phyloP scores from a whole-genome alignment of 1,140 invertebrate species.

The Cataglyphis hispanica region DNA sequence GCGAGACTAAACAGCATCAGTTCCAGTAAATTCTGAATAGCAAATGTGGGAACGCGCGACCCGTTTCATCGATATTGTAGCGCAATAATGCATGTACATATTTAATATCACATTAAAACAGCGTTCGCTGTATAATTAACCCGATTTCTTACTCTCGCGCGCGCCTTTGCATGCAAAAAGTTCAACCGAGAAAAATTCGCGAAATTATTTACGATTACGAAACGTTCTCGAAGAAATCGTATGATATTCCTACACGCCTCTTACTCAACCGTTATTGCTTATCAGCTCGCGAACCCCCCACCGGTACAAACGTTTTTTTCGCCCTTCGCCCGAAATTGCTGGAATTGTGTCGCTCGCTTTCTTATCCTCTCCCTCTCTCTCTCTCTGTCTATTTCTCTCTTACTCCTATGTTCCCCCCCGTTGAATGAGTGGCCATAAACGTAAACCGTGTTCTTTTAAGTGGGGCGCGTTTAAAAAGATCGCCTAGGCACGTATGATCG shows the following conservation, averaged over 20 bases:
- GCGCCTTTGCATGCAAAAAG: constrained; percentile 45
- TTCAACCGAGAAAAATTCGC: constrained; percentile 57
- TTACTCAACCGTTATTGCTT: constrained; percentile 80
- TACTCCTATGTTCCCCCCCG: constrained; percentile 54
- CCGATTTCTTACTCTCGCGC: constrained; percentile 16
- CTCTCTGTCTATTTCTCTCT: constrained; percentile 19
- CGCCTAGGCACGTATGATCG: constrained; percentile 83
- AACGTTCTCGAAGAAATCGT: constrained; percentile 69
- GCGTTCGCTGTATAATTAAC: constrained; percentile 44
- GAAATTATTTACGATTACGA: constrained; percentile 43
- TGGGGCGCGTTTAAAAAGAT: constrained; percentile 86
- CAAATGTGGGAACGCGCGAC: constrained; percentile 52
- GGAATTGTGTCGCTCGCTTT: constrained; percentile 65
- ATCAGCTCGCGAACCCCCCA: constrained; percentile 74
- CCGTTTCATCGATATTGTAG: constrained; percentile 34
- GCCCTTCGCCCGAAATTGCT: constrained; percentile 75
- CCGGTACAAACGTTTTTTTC: constrained; percentile 42
- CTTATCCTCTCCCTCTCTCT: constrained; percentile 25
- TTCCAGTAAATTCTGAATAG: constrained; percentile 61
- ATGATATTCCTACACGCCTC: constrained; percentile 59
- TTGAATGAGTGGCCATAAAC: constrained; percentile 86
- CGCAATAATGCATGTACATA: constrained; percentile 55
- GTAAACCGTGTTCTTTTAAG: constrained; percentile 87
- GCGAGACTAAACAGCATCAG: constrained; percentile 42
- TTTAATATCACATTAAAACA: constrained; percentile 50